Conservation (phyloP, 2,888 invertebrate species). For the Nephrocerus scutellatus region DNA sequence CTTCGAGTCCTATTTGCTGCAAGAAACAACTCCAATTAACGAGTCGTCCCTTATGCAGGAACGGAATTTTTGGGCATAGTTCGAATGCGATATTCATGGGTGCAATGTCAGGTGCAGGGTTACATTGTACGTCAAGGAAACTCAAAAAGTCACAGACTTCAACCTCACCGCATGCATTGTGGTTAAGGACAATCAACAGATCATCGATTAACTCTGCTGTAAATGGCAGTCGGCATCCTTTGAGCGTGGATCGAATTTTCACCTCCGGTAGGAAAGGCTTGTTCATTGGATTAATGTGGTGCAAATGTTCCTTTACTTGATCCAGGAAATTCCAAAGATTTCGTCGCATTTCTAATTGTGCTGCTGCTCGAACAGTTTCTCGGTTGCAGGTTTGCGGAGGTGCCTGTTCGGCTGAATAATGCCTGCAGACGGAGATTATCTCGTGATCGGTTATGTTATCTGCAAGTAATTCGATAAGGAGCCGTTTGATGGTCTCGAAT, state of each 20-base stretch:
- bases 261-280: conserved; percentile 54
- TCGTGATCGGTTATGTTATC: conserved; percentile 72
- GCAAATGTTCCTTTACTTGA: conserved; percentile 55
- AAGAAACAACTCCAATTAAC: conserved; percentile 43
- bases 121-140: conserved; percentile 61
- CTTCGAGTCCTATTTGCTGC: conserved; percentile 39
- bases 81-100: conserved; percentile 45
- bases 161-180: conserved; percentile 59
- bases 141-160: conserved; percentile 61
- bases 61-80: conserved; percentile 43
- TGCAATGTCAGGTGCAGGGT: conserved; percentile 38
- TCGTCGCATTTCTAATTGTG: conserved; percentile 65
- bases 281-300: conserved; percentile 52
- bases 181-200: conserved; percentile 55
- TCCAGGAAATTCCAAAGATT: conserved; percentile 65
- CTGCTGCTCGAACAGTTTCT: conserved; percentile 54
- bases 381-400: conserved; percentile 45
- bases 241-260: conserved; percentile 58
- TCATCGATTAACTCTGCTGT: conserved; percentile 61
- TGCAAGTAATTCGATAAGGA: conserved; percentile 60
- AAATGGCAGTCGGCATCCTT: conserved; percentile 64
- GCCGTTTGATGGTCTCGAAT: conserved; percentile 50
- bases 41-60: conserved; percentile 40
- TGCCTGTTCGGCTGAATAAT: conserved; percentile 59
- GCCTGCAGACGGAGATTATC: conserved; percentile 66